Evolutionary conservation across 2,888 invertebrate species (phyloP).

Genomic region (Serripes groenlandicus): DNA sequence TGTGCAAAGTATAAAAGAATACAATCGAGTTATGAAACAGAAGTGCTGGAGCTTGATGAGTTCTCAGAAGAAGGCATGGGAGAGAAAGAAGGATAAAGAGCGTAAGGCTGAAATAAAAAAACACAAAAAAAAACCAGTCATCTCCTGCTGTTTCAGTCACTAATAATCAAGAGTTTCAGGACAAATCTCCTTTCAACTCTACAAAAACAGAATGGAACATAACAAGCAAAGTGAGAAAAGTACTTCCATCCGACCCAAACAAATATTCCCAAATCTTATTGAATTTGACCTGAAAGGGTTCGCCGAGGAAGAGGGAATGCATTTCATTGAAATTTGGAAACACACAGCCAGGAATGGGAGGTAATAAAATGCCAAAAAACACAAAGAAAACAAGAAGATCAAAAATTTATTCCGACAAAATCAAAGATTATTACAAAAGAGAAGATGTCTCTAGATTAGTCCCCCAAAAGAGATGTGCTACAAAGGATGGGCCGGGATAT

Average conservation of each 20-base stretch:
- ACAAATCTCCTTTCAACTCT: slow-evolving; percentile 12
- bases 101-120: slow-evolving; percentile 35
- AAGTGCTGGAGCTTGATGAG: slow-evolving; percentile 37
- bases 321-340: slow-evolving; percentile 34
- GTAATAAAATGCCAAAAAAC: too few relatives aligned
- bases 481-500: slow-evolving; percentile 49
- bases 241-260: slow-evolving; percentile 42
- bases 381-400: slow-evolving; percentile 39
- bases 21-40: slow-evolving; percentile 44
- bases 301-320: slow-evolving; percentile 49
- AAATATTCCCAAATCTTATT: slow-evolving; percentile 40
- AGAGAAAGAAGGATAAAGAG: slow-evolving; percentile 49
- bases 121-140: slow-evolving; percentile 16
- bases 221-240: slow-evolving; percentile 44
- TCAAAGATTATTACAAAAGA: slow-evolving; percentile 31
- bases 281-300: slow-evolving; percentile 33
- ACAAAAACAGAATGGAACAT: slow-evolving; percentile 45
- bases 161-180: too few relatives aligned
- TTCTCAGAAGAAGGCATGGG: slow-evolving; percentile 52
- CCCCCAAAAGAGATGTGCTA: slow-evolving; percentile 41
- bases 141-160: slow-evolving; percentile 25
- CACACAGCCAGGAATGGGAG: too few relatives aligned
- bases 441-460: slow-evolving; percentile 46
- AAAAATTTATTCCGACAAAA: slow-evolving; percentile 19
- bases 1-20: slow-evolving; percentile 36